These are phyloP conservation scores for Phaetusa simplex DNA, from an alignment of 2,113 vertebrate genomes.

Conservation along the genomic window DNA sequence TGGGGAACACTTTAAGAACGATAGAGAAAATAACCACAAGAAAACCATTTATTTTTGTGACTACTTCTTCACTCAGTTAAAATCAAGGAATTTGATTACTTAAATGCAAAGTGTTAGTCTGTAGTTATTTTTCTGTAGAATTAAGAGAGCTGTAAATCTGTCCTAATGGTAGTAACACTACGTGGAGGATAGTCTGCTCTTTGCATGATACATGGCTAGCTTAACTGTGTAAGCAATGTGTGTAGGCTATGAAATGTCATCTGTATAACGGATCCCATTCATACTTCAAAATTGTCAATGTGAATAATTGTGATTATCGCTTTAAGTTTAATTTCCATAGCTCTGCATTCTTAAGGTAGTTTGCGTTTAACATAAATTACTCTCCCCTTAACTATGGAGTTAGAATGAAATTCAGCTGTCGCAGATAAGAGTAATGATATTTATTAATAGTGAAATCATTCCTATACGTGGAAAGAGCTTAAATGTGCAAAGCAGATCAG, in stretches of 20 bases:
- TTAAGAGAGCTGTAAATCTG: neutral
- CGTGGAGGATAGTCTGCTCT: neutral
- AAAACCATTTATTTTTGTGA: neutral
- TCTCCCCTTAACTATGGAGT: neutral
- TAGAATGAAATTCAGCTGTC: conserved; percentile 11
- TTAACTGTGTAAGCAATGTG: neutral
- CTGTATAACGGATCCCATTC: neutral
- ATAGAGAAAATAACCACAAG: neutral
- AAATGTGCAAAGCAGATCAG: neutral
- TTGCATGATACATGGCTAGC: neutral
- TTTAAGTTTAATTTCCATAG: neutral
- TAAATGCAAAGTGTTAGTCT: neutral
- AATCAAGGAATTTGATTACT: neutral
- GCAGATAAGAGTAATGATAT: neutral
- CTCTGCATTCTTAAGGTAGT: neutral
- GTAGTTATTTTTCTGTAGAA: neutral
- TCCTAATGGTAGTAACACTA: neutral
- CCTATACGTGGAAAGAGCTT: neutral
- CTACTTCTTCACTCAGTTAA: neutral
- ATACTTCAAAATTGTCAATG: neutral
- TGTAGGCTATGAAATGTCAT: neutral
- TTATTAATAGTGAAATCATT: conserved; percentile 18
- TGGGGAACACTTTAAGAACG: neutral
- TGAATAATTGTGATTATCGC: neutral
- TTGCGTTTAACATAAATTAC: neutral